Evolutionary conservation across 2,113 vertebrate genomes (phyloP), one percentile per base, ranked within the genome.

Genomic region (Abramis brama): DNA sequence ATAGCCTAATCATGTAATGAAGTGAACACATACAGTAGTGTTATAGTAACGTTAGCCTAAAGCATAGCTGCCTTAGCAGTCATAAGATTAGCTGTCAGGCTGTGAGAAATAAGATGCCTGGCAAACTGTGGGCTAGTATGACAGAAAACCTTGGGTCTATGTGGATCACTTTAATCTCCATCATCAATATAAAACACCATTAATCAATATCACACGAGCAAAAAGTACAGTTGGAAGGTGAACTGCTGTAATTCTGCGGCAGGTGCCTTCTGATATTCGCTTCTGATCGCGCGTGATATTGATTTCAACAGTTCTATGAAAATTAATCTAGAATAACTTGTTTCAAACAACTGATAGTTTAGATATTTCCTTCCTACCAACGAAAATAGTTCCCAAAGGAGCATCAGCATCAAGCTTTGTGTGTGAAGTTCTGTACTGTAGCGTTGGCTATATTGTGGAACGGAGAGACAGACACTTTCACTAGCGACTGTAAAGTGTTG

Each of bases 101-200:
- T 79, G 19, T 39, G 55, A 39, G 11, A 79, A 77, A 80, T 45
- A 80, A 80, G n/a, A 47, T 66, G 13, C 36, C 45, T 68, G 43
- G 43, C 27, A 68, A 68, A 6, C 79, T 47, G n/a, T 30, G 36
- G 15, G 79, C 9, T 3, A 30, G 25, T 36, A 17, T 66, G 60
- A 45, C 36, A 81, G 17, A 33, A 33, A 78, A 19, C 15, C 50
- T 2, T 19, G 6, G 47, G 47, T 11, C 47, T 21, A 21, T 6
- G 23, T 52, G 47, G 17, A 17, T 55, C 25, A 57, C 11, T 78
- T 39, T 25, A 79, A 57, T 59, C 21, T 36, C 27, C 12, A 52
- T 82, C 5, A n/a, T 82, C 17, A n/a, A 23, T 82, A 23, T 59
- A 66, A 66, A 82, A 66, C 8, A 21, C 7, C n/a, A 2, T 64